phyloP scores from a whole-genome alignment of 2,113 vertebrate species.

The Toxotes jaculatrix region DNA sequence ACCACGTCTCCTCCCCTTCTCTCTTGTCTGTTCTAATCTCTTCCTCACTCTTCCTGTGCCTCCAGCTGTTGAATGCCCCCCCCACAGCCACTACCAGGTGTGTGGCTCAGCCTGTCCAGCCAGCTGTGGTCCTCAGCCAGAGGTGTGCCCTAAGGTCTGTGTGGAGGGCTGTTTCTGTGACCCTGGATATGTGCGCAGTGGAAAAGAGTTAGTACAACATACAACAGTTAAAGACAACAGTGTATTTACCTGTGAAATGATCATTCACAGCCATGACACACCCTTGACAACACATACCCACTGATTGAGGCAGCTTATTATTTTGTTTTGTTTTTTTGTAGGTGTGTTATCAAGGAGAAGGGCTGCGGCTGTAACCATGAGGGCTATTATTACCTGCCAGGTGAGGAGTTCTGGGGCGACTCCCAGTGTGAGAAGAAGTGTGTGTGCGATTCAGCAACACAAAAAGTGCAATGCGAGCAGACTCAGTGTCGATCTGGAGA shows the following conservation, averaged over 20 bases:
- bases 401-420: constrained; percentile 27
- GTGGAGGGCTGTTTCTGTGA: constrained; percentile 53
- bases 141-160: not conserved
- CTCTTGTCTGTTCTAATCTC: not conserved
- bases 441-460: constrained; percentile 20
- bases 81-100: constrained; percentile 30
- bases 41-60: not conserved
- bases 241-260: too few species aligned
- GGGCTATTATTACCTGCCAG: constrained; percentile 1
- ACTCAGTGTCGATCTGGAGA: not conserved
- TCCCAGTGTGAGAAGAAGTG: constrained; percentile 12
- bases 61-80: constrained; percentile 22
- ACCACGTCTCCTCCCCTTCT: not conserved
- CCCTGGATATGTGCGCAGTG: constrained; percentile 30
- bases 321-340: not conserved
- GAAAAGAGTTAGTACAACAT: constrained; percentile 18
- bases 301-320: too few species aligned
- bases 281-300: too few species aligned
- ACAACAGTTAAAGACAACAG: too few species aligned
- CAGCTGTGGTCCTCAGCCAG: constrained; percentile 23
- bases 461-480: not conserved
- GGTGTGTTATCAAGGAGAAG: constrained; percentile 31
- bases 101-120: constrained; percentile 41
- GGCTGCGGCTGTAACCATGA: constrained; percentile 36
- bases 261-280: too few species aligned